Percentiles rank a stretch among this genome's conserved stretches.
These are phyloP conservation scores for Zingel zingel DNA, from an alignment of 2,113 vertebrate species.

Conservation along the genomic window DNA sequence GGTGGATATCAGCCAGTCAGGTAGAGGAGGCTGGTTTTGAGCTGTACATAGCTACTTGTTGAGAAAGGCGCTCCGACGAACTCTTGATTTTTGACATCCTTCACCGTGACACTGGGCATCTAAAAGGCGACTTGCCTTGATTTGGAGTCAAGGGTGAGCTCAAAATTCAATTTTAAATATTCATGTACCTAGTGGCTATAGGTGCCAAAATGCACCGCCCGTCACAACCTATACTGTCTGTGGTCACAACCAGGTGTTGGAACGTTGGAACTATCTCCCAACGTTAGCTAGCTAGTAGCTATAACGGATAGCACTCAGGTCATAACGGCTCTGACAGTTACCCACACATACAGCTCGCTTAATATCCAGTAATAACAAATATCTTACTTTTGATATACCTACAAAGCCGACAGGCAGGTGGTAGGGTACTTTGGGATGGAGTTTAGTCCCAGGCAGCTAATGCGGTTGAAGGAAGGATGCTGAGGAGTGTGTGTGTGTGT, in stretches of 20 bases:
- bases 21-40: neutral
- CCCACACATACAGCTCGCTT: neutral
- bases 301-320: neutral
- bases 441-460: slow-evolving; percentile 28
- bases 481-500: slow-evolving; percentile 13
- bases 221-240: neutral
- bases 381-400: slow-evolving; percentile 28
- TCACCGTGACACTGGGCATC: slow-evolving; percentile 92
- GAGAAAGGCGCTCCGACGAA: slow-evolving; percentile 91
- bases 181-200: neutral
- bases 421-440: neutral
- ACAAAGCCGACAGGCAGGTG: neutral
- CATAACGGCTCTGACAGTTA: neutral
- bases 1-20: slow-evolving; percentile 24
- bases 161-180: neutral
- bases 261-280: slow-evolving; percentile 20
- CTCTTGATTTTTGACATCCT: slow-evolving; percentile 94
- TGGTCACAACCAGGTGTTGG: neutral
- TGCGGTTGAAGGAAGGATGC: slow-evolving; percentile 48
- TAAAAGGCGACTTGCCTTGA: slow-evolving; percentile 61
- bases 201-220: neutral
- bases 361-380: neutral
- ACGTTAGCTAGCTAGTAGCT: slow-evolving; percentile 49
- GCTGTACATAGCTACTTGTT: slow-evolving; percentile 83
- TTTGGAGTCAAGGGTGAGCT: slow-evolving; percentile 41